Evolutionary conservation across 2,797 vertebrate species (phyloP), one percentile per base, ranked within the genome.

Genomic region (Clangula hyemalis): DNA sequence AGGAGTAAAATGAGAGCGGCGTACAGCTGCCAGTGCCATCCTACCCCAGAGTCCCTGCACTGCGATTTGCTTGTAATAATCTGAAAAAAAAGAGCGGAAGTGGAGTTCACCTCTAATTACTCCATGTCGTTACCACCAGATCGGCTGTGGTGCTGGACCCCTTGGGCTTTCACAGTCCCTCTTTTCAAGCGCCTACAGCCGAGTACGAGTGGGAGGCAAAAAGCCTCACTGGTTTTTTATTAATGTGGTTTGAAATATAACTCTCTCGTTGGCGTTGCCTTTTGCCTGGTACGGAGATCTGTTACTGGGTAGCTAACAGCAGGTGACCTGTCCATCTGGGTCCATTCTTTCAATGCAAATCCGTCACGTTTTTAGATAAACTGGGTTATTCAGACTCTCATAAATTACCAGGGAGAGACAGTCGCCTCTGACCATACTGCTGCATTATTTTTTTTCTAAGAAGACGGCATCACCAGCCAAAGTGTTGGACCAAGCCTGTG

Each of bases 1-100:
- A 74, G 89, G 96, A 94, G 91, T 75, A 83, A 30, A 65, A 66
- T 22, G 2, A 8, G 89, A 96, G 95, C 94, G 53, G 89, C 1
- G 5, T 45, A 15, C 94, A 93, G 92, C 94, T 96, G 96, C 95
- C 15, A 1, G 76, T 86, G 93, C 93, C 96, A 79, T 87, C 94
- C 95, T 94, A 90, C 96, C 91, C 81, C 84, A 7, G 1, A 92
- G 93, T 47, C 86, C 91, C 93, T 4, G 45, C 71, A 61, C 78
- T 11, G 45, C 53, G 0, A 82, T 71, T 80, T 10, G 54, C 82
- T 94, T 94, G 94, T 92, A 94, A 74, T 53, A 90, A 96, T 92
- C 69, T 94, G 94, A 95, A 85, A 95, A 94, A 91, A 70, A 5
- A 93, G 96, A 94, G 64, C 93, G 83, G 95, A 96, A 95, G 91